Evolutionary conservation across 2,113 vertebrate genomes (phyloP).

Genomic region (Gallinago paraguaiae): DNA sequence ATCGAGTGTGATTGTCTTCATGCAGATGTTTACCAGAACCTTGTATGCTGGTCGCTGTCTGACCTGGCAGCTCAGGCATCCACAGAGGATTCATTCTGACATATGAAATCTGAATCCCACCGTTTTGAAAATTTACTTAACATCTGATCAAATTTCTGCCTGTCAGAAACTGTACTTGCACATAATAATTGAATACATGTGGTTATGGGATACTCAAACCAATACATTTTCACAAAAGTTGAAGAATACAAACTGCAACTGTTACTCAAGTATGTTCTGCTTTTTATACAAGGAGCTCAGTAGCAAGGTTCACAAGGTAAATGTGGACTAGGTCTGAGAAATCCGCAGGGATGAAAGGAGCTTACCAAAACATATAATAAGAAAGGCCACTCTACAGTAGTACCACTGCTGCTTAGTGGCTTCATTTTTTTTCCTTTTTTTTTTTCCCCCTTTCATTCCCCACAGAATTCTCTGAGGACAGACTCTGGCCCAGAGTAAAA

Average conservation of each 20-base stretch:
- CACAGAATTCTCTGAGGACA: background rate
- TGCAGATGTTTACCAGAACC: background rate
- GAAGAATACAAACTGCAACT: background rate
- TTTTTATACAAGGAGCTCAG: background rate
- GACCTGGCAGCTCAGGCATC: background rate
- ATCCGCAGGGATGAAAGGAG: background rate
- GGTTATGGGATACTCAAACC: background rate
- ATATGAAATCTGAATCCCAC: background rate
- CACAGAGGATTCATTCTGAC: background rate
- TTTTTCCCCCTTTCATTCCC: background rate
- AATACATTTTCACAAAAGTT: background rate
- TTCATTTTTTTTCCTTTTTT: background rate
- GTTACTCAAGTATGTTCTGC: fast-evolving
- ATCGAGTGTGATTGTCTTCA: background rate
- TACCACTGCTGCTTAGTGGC: background rate
- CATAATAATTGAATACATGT: background rate
- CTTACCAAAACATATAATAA: background rate
- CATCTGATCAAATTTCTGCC: background rate
- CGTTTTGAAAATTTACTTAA: background rate
- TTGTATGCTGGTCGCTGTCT: background rate
- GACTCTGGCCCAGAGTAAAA: background rate
- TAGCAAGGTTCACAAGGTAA: background rate
- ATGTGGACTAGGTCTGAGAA: background rate
- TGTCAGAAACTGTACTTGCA: background rate
- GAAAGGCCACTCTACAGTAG: background rate